These are phyloP conservation scores for Lepidonotus clava DNA, from an alignment of 2,888 invertebrate genomes.

Conservation along the genomic window DNA sequence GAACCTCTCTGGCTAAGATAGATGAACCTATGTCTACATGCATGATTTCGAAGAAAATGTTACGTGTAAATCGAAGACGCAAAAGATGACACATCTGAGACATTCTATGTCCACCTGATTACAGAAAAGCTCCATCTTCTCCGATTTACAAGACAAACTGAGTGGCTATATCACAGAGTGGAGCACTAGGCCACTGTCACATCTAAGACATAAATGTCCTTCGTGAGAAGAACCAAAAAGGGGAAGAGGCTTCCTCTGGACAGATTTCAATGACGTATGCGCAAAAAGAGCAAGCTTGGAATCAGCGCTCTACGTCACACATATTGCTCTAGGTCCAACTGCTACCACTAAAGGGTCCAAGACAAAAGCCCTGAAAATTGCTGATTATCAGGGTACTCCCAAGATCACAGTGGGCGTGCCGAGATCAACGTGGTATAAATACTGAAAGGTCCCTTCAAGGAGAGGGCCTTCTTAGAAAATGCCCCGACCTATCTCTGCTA, in stretches of 20 bases:
- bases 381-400: neutral
- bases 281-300: neutral
- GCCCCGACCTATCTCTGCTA: neutral
- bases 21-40: neutral
- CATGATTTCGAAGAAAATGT: neutral
- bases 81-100: neutral
- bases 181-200: neutral
- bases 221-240: neutral
- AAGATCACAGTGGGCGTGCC: neutral
- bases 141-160: neutral
- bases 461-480: neutral
- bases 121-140: neutral
- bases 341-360: neutral
- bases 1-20: neutral
- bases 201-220: neutral
- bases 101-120: neutral
- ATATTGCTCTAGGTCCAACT: neutral
- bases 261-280: slow-evolving; percentile 1
- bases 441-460: neutral
- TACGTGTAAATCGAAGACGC: neutral
- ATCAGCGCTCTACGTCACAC: neutral
- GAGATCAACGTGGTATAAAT: neutral
- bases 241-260: neutral
- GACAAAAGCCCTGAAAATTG: neutral
- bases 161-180: neutral